phyloP scores from a whole-genome alignment of 2,888 invertebrate species.

The Cotesia congregata region DNA sequence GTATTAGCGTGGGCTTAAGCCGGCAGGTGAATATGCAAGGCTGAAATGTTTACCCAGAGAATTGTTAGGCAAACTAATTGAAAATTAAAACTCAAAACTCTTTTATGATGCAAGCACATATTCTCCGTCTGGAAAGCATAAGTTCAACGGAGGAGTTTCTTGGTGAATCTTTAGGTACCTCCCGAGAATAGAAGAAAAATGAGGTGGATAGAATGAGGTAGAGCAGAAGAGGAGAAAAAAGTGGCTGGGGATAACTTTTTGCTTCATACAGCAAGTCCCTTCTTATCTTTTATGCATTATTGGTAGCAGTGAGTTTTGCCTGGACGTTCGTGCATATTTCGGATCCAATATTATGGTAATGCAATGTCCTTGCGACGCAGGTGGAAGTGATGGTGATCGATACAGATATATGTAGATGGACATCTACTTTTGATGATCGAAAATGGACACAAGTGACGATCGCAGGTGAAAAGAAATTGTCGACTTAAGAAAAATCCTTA shows the following conservation, averaged over 20 bases:
- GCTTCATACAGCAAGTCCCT: constrained; percentile 35
- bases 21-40: constrained; percentile 42
- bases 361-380: constrained; percentile 35
- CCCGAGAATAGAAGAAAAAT: constrained; percentile 34
- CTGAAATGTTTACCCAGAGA: constrained; percentile 20
- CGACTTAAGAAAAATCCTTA: constrained; percentile 9
- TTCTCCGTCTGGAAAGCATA: not conserved
- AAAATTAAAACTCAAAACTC: constrained; percentile 42
- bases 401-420: constrained; percentile 28
- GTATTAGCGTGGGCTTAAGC: constrained; percentile 29
- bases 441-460: constrained; percentile 1
- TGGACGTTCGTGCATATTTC: constrained; percentile 52
- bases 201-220: constrained; percentile 27
- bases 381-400: constrained; percentile 25
- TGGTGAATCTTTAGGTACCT: not conserved
- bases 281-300: constrained; percentile 66
- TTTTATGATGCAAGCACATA: not conserved
- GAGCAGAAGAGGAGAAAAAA: constrained; percentile 24
- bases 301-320: constrained; percentile 47
- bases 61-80: constrained; percentile 8
- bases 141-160: not conserved
- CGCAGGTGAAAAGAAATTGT: constrained; percentile 26
- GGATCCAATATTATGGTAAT: constrained; percentile 65
- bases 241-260: constrained; percentile 42
- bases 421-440: constrained; percentile 31